Conservation (phyloP, 2,888 invertebrate genomes). For the Xylocampa areola region DNA sequence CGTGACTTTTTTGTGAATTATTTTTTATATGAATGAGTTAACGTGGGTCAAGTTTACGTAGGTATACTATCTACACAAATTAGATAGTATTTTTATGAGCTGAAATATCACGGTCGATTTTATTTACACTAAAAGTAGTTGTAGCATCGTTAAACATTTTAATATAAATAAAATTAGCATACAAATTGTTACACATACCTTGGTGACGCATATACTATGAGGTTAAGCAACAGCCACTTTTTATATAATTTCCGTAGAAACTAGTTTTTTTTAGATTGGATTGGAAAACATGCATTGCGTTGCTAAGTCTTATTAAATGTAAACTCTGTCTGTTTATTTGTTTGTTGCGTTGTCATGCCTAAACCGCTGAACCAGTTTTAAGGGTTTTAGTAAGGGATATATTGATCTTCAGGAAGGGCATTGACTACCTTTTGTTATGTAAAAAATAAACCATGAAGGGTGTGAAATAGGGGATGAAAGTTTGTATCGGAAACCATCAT, state of each 20-base stretch:
- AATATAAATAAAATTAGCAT: slow-evolving; percentile 10
- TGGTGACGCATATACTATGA: neutral
- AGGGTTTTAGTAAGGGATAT: too few relatives aligned
- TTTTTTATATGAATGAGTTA: slow-evolving; percentile 13
- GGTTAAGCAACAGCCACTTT: neutral
- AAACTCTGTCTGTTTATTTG: too few relatives aligned
- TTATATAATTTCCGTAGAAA: slow-evolving; percentile 6
- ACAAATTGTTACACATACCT: neutral
- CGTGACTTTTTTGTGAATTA: slow-evolving; percentile 1
- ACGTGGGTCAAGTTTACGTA: slow-evolving; percentile 30
- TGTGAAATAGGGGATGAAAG: too few relatives aligned
- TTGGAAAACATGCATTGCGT: neutral
- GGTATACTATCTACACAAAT: slow-evolving; percentile 4
- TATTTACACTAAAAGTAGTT: slow-evolving; percentile 11
- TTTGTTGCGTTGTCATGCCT: too few relatives aligned
- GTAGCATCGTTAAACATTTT: neutral
- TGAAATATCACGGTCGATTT: slow-evolving; percentile 11
- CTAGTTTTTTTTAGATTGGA: neutral
- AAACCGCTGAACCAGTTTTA: too few relatives aligned
- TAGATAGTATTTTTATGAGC: slow-evolving; percentile 12
- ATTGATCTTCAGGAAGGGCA: too few relatives aligned
- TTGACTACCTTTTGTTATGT: too few relatives aligned
- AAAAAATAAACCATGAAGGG: too few relatives aligned
- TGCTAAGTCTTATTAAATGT: too few relatives aligned
- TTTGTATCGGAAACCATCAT: too few relatives aligned